Percentiles rank a stretch among this genome's conserved stretches.
Evolutionary conservation across 2,113 vertebrate genomes (phyloP).

Genomic region (Eidolon helvum): DNA sequence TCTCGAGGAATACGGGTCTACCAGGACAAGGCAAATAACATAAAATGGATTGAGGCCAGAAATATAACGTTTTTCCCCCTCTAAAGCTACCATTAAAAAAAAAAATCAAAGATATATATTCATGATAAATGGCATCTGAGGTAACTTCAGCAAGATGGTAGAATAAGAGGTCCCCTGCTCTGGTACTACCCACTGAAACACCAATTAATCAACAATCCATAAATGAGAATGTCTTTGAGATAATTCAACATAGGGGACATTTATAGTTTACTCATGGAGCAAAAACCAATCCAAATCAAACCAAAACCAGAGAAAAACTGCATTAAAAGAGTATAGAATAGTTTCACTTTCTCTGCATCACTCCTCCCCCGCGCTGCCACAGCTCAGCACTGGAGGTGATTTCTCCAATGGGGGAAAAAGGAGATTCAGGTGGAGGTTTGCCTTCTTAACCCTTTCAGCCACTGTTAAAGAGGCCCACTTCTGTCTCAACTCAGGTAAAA

Average conservation of each 20-base stretch:
- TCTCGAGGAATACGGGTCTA: neutral
- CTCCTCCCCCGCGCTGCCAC: neutral
- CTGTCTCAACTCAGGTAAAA: neutral
- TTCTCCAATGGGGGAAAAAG: neutral
- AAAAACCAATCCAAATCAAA: neutral
- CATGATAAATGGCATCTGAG: neutral
- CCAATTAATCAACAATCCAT: neutral
- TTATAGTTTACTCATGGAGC: neutral
- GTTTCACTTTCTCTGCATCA: accelerated
- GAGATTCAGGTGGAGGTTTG: neutral
- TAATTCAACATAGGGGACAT: neutral
- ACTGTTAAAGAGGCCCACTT: neutral
- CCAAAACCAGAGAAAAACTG: neutral
- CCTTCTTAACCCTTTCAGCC: too few relatives aligned
- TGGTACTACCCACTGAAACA: neutral
- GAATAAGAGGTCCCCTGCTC: neutral
- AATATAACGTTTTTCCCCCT: neutral
- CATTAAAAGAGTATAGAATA: neutral
- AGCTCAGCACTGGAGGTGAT: accelerated
- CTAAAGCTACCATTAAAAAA: neutral
- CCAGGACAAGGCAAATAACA: neutral
- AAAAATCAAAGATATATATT: neutral
- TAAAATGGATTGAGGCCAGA: neutral
- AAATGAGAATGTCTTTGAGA: neutral
- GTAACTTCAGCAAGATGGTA: neutral